Evolutionary conservation across 1,140 invertebrate genomes (phyloP), one percentile per base, ranked within the genome.

Genomic region (Popillia japonica): DNA sequence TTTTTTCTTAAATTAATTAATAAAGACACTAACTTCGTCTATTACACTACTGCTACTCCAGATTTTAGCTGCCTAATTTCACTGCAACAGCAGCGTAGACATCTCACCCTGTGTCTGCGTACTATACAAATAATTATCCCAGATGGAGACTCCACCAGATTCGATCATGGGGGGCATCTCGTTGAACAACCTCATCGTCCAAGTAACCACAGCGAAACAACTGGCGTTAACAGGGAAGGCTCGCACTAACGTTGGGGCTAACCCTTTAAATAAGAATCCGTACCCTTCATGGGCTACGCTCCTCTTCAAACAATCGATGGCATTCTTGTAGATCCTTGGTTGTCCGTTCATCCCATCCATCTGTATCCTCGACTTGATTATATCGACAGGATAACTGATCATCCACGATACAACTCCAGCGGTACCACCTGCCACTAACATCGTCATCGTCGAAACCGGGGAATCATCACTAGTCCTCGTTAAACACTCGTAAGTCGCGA

Each of bases 201-300:
- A 96, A 4, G 92, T 92, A 14, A 98, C 95, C 3, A 95, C 94
- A 3, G 93, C 90, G 84, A 98, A 98, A 41, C 95, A 96, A 1
- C 94, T 94, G 0, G 96, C 96, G 83, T 98, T 98, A n/a, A 94
- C 94, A 0, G 96, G 95, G 87, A 98, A 98, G 0, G 96, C 95
- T 59, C 96, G 89, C 41, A 97, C 85, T 14, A 95, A 85, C 0
- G 95, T 94, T 0, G 95, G 94, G 10, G 89, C 90, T 0, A 97
- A 83, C 0, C 96, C 96, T 10, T 92, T 87, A 22, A 90, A 89
- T 77, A 97, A 88, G 78, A 92, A 93, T 0, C 82, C 79, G 77
- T 90, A 88, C 0, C 96, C 95, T 83, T 96, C 95, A 0, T 86
- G 83, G 27, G 85, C 86, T 34, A 94, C 87, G 40, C 94, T 95